Evolutionary conservation across 2,113 vertebrate genomes (phyloP), one percentile per base, ranked within the genome.

Genomic region (Eurypyga helias): DNA sequence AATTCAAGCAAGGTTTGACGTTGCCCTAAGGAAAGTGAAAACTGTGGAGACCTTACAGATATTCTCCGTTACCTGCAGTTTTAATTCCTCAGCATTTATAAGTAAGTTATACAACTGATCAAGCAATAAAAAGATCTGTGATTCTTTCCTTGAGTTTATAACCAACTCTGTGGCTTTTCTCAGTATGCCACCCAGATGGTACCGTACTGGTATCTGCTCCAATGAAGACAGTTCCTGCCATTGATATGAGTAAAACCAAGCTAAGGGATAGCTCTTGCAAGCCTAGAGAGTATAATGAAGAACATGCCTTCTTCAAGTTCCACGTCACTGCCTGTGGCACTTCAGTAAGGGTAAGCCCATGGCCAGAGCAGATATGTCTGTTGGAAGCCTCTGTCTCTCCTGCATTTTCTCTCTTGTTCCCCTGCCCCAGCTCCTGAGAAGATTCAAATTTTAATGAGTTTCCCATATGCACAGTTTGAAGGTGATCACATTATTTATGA

Each of bases 171-270:
- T 65, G 36, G 31, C 70, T 41, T 71, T 92, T 87, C 83, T 94
- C 71, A 96, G 96, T 94, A 49, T 97, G 97, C 48, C 94, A 97
- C 34, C 96, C 98, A 69, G 93, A 88, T 31, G 96, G 94, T 46
- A 97, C 96, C 10, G 9, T 97, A 70, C 96, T 61, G 21, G 7
- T 97, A 78, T 94, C 96, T 73, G 92, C 96, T 54, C 76, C 88
- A 71, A 97, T 93, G 97, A 95, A 91, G 88, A 96, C 95, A 24
- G 72, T 92, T 91, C 96, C 97, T 92, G 92, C 90, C 70, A 96
- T 84, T 89, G 95, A 97, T 48, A 97, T 96, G 96, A 83, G 95
- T 69, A 97, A 97, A 97, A 96, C 95, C 55, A 97, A 61, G 41
- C 89, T 97, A 49, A 97, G 97, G 70, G 95, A 97, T 48, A 95